Percentiles rank a stretch among this genome's conserved stretches.
phyloP scores from a whole-genome alignment of 2,797 vertebrate species.

The Hemibagrus guttatus region DNA sequence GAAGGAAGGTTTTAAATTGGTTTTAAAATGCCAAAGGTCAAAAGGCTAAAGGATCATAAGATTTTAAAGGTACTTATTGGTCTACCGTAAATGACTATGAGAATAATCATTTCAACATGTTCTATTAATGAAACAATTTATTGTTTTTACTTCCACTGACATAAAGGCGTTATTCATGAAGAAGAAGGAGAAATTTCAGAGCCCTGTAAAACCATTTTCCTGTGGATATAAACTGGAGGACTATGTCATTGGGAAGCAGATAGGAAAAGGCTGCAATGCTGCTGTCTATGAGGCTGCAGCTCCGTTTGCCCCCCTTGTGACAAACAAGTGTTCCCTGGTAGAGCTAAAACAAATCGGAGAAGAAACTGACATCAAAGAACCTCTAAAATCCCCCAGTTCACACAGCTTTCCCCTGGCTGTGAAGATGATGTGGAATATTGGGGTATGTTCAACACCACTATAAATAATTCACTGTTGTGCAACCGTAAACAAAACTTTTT shows the following conservation, averaged over 20 bases:
- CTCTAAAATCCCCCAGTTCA: conserved; percentile 61
- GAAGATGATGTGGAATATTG: conserved; percentile 98
- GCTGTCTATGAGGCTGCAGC: conserved; percentile 86
- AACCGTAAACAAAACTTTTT: neutral
- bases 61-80: neutral
- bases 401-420: conserved; percentile 83
- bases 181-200: conserved; percentile 78
- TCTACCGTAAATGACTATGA: neutral
- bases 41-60: neutral
- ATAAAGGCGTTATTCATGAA: conserved; percentile 81
- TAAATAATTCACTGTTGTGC: neutral
- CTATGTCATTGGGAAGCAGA: conserved; percentile 84
- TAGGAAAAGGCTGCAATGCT: conserved; percentile 89
- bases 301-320: conserved; percentile 56
- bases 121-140: neutral
- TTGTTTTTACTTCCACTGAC: neutral
- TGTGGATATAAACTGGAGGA: conserved; percentile 88
- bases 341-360: conserved; percentile 60
- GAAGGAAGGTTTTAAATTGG: neutral
- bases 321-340: conserved; percentile 52
- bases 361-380: conserved; percentile 27
- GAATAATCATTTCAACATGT: neutral
- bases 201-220: conserved; percentile 65
- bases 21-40: neutral
- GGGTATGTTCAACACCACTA: conserved; percentile 72